These are phyloP conservation scores for Philaethria dido DNA, from an alignment of 2,888 invertebrate genomes.

Conservation along the genomic window DNA sequence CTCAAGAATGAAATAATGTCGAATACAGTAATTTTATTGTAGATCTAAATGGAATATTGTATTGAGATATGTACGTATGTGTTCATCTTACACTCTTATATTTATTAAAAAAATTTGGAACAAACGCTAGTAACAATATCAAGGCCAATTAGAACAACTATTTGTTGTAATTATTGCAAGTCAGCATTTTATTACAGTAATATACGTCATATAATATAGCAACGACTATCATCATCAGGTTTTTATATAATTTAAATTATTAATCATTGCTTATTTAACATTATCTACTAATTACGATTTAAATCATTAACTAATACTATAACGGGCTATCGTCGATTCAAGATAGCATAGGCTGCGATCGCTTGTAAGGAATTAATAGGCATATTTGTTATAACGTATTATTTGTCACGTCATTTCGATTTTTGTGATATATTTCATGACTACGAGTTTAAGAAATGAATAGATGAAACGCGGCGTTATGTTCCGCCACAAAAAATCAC, in stretches of 20 bases:
- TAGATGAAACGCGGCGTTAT: neutral
- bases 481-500: no score
- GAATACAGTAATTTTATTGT: no score
- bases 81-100: no score
- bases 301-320: slow-evolving; percentile 9
- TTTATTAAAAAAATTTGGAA: no score
- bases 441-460: no score
- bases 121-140: neutral
- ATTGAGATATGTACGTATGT: neutral
- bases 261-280: neutral
- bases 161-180: slow-evolving; percentile 3
- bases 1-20: no score
- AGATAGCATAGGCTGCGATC: slow-evolving; percentile 1
- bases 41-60: neutral
- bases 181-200: neutral
- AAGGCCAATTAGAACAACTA: neutral
- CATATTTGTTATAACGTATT: neutral
- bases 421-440: neutral
- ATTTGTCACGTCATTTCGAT: neutral
- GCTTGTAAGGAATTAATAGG: neutral
- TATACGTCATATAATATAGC: slow-evolving; percentile 10
- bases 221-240: slow-evolving; percentile 1
- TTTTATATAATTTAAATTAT: neutral
- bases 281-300: slow-evolving; percentile 6
- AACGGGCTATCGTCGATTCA: neutral